These are phyloP conservation scores for Cyanoramphus novaezelandiae DNA, from an alignment of 2,113 vertebrate species.

Conservation along the genomic window DNA sequence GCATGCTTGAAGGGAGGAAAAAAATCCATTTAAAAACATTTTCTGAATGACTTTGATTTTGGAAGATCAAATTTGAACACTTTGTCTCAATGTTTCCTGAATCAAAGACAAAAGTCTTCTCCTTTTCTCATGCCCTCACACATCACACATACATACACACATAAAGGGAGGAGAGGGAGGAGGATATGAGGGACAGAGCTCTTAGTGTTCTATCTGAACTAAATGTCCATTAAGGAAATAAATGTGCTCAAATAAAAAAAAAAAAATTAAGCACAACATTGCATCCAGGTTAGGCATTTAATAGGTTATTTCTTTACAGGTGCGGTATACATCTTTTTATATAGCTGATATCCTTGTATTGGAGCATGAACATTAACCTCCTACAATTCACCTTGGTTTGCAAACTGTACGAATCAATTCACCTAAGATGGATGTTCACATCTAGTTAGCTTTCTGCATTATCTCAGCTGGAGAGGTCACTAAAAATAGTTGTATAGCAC, in stretches of 20 bases:
- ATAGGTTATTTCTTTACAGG: conserved; percentile 21
- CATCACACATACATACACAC: background rate
- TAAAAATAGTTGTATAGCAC: conserved; percentile 67
- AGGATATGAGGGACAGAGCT: background rate
- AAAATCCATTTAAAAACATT: background rate
- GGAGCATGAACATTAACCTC: conserved; percentile 54
- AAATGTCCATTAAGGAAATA: background rate
- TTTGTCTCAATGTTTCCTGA: background rate
- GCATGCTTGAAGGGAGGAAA: background rate
- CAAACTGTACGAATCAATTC: conserved; percentile 48
- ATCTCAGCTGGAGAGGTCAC: conserved; percentile 65
- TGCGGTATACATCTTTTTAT: background rate
- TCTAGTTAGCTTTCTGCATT: conserved; percentile 63
- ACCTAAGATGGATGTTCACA: conserved; percentile 32
- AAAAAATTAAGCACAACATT: background rate
- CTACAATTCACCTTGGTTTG: conserved; percentile 39
- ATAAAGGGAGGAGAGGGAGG: background rate
- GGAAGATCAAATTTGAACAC: background rate
- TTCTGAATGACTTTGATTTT: background rate
- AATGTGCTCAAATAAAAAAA: background rate
- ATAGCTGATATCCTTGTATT: background rate
- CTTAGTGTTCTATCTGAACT: background rate
- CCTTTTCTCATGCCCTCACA: background rate
- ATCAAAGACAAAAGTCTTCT: background rate
- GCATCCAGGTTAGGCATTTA: conserved; percentile 10